Conservation (phyloP, 2,113 vertebrate genomes). For the Crotalus helleri region DNA sequence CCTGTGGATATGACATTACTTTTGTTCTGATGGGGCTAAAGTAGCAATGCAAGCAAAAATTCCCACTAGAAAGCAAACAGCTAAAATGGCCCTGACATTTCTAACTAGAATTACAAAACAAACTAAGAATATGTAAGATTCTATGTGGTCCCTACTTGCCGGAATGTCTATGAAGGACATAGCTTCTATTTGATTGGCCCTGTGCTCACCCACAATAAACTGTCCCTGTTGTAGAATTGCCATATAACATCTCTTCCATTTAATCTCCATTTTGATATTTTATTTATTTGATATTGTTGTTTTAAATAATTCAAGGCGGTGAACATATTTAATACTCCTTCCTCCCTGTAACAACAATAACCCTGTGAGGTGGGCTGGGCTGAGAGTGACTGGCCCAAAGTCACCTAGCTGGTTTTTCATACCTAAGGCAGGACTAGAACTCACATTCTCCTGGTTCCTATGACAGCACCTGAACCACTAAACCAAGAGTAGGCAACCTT, state of each 20-base stretch:
- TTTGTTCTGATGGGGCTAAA: slow-evolving; percentile 1
- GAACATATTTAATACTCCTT: not conserved
- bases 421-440: not conserved
- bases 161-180: not conserved
- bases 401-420: not conserved
- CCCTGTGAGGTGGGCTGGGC: not conserved
- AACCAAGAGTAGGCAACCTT: not conserved
- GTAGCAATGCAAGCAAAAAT: slow-evolving; percentile 5
- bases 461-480: not conserved
- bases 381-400: not conserved
- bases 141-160: not conserved
- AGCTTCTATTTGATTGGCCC: not conserved
- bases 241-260: not conserved
- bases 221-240: not conserved
- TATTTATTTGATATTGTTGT: not conserved
- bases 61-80: slow-evolving; percentile 5
- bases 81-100: not conserved
- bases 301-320: not conserved
- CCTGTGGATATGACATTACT: not conserved
- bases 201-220: not conserved
- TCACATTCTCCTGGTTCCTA: not conserved
- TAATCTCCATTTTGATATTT: not conserved
- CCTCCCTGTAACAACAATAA: not conserved
- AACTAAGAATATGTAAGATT: not conserved
- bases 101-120: not conserved